Base-by-base conservation (phyloP, 2,797 vertebrate genomes). In the Enteromius viviparus region DNA sequence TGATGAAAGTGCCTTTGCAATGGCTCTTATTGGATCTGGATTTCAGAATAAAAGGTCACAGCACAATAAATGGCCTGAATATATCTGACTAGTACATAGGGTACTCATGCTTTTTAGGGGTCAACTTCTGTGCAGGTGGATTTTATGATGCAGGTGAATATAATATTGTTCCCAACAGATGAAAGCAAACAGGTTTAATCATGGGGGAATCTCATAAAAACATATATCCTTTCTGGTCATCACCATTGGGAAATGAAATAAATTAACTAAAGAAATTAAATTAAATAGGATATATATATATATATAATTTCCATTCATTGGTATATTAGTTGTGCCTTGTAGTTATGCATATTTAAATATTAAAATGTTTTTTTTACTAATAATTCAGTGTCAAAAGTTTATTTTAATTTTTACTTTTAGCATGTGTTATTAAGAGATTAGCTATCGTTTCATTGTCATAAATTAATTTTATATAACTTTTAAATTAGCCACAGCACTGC, bases 11-110 rank as follows among this genome's bases (percentile, higher is more conserved):
- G 32, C 60, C 42, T 34, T 78, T n/a, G 14, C 26, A 21, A 32
- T 55, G 5, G 11, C 49, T 65, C 21, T 82, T 68, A 82, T 75
- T 65, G 55, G 19, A 81, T 72, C 29, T 51, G 45, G 45, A 37
- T 62, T 47, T 72, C 37, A 62, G 51, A 32, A 62, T 42, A 10
- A 76, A 66, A 19, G 29, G 9, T 81, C 70, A 65, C 21, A 49
- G 42, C 70, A 51, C 42, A 75, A 72, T 65, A 71, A 60, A 80
- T n/a, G 53, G 53, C 37, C 37, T n/a, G 32, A 49, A 49, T 64
- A 10, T 23, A 15, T 14, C 14, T 8, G 29, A 15, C 26, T 45
- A 45, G 55, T 58, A 23, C 55, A 42, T 70, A 34, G 37, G 11
- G 14, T 47, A 53, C 40, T 26, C 19, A 12, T 60, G 51, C 23